Evolutionary conservation across 2,888 invertebrate genomes (phyloP), one percentile per base, ranked within the genome.

Genomic region (Perdita meconis): DNA sequence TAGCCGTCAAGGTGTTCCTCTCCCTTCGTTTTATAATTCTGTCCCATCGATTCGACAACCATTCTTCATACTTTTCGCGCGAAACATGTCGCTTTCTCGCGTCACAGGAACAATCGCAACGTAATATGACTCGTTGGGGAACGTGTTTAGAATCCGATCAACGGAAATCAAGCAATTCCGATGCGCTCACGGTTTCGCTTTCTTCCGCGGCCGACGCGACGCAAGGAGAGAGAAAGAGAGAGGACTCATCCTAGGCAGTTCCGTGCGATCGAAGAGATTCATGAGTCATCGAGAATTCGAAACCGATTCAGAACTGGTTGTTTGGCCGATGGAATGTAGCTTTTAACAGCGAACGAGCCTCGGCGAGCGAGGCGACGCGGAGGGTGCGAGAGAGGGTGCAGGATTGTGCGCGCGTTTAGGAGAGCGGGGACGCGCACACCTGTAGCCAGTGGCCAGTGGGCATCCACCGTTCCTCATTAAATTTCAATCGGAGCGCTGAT

Each of bases 261-360:
- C 38, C 53, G 50, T 34, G 55, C 47, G 71, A 72, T 70, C 69
- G 51, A 67, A 64, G 80, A 80, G 80, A 80, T 78, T 67, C 85
- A 80, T 72, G 74, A 80, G 85, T 82, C 86, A 75, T 82, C 72
- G 80, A 80, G 81, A 81, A 86, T 86, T 85, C 83, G 82, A 85
- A 88, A 89, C 84, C 83, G 84, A 88, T 89, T 87, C 85, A 85
- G 85, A 88, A 89, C 89, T 89, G 89, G 88, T 89, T 88, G 81
- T 87, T 77, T 78, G 82, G 81, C 64, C 83, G 72, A 75, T 82
- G 87, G 87, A 90, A 89, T 89, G 89, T 85, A 86, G 84, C 87
- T 81, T 88, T 89, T 88, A 89, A 85, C 86, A 85, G 79, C 81
- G 80, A 86, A 80, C 75, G 71, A 65, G 61, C 72, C 61, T n/a